Percentiles rank a stretch among this genome's conserved stretches.
phyloP scores from a whole-genome alignment of 2,113 vertebrate species.

The Papio anubis region DNA sequence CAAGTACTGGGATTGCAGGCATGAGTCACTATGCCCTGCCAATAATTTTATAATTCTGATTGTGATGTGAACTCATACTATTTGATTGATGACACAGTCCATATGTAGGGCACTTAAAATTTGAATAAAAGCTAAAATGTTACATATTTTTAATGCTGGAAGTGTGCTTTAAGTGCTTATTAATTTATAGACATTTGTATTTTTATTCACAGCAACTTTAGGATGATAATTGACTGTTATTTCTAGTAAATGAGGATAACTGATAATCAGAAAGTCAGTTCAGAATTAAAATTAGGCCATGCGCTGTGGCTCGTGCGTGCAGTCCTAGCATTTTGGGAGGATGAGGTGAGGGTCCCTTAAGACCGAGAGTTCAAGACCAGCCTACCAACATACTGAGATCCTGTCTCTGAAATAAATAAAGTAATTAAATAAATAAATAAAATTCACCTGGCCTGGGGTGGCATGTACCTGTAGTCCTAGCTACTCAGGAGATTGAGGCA shows the following conservation, averaged over 20 bases:
- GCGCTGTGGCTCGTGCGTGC: neutral
- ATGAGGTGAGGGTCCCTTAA: neutral
- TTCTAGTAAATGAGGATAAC: conserved; percentile 17
- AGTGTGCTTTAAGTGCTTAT: conserved; percentile 9
- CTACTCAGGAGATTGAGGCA: neutral
- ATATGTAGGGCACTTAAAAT: conserved; percentile 17
- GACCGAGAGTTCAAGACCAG: neutral
- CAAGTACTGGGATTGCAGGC: too few relatives aligned
- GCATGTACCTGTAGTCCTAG: neutral
- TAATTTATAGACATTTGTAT: conserved; percentile 16
- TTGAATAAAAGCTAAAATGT: conserved; percentile 28
- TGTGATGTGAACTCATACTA: conserved; percentile 1
- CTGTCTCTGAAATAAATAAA: neutral
- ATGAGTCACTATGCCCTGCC: too few relatives aligned
- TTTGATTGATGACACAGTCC: neutral
- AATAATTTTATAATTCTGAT: neutral
- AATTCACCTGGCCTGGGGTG: neutral
- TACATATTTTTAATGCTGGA: neutral
- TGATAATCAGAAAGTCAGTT: conserved; percentile 16
- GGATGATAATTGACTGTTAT: neutral
- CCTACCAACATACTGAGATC: neutral
- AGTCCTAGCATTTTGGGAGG: neutral
- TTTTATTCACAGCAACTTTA: conserved; percentile 10
- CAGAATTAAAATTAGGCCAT: neutral
- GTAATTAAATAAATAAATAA: too few relatives aligned